These are phyloP conservation scores for Onychostruthus taczanowskii DNA, from an alignment of 2,113 vertebrate species.

Conservation along the genomic window DNA sequence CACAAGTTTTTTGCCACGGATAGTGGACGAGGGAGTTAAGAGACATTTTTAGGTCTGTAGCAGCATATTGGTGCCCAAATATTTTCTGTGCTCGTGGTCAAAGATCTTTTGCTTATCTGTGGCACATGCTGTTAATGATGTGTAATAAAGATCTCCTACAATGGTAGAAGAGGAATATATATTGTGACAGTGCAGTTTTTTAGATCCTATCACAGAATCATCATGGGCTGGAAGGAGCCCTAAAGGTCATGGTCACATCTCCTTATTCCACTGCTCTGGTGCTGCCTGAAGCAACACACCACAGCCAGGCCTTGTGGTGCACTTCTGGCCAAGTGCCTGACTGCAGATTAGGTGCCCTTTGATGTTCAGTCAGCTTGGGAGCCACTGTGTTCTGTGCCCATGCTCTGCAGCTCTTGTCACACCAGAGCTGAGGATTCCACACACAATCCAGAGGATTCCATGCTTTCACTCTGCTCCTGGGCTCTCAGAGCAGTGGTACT, in stretches of 20 bases:
- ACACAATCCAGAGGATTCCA: neutral
- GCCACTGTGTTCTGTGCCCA: neutral
- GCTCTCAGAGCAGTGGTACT: neutral
- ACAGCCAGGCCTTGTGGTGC: neutral
- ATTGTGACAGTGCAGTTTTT: neutral
- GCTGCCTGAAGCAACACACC: neutral
- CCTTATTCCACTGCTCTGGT: fast-evolving
- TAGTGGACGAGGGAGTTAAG: neutral
- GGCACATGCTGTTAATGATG: neutral
- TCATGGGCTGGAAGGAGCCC: neutral
- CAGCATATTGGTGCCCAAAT: neutral
- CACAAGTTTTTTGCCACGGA: fast-evolving
- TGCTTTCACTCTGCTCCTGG: fast-evolving
- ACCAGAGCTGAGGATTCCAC: neutral
- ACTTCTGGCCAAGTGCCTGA: neutral
- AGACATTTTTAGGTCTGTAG: neutral
- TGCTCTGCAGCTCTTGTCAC: neutral
- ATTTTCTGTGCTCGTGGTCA: neutral
- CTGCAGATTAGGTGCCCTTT: neutral
- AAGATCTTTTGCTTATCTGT: neutral
- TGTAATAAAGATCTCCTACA: neutral
- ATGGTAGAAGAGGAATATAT: neutral
- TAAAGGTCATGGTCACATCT: neutral
- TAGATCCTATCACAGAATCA: neutral
- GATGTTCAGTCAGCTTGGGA: neutral